Conservation (phyloP, 2,888 invertebrate species). For the Allophyes oxyacanthae region DNA sequence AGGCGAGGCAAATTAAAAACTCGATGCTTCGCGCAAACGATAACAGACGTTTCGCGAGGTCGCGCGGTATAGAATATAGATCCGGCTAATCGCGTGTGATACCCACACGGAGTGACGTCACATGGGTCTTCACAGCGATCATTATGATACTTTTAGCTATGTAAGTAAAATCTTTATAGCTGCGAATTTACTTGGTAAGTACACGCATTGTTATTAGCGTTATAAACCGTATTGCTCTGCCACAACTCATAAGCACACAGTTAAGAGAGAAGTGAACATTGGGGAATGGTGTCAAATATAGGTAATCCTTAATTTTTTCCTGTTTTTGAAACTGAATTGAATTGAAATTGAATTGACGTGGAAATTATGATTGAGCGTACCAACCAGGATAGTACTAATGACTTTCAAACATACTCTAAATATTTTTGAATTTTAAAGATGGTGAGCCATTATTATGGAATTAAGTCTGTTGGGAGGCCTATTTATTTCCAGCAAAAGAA, state of each 20-base stretch:
- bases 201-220: constrained; percentile 42
- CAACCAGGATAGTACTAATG: too few relatives aligned
- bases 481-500: too few relatives aligned
- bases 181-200: constrained; percentile 40
- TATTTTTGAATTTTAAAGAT: too few relatives aligned
- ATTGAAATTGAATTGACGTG: too few relatives aligned
- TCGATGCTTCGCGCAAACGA: constrained; percentile 45
- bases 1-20: constrained; percentile 55
- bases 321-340: too few relatives aligned
- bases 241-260: constrained; percentile 19
- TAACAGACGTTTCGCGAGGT: constrained; percentile 53
- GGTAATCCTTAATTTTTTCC: background rate
- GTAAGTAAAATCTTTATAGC: constrained; percentile 33
- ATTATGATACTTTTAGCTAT: constrained; percentile 32
- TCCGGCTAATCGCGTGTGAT: constrained; percentile 50
- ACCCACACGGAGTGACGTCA: constrained; percentile 55
- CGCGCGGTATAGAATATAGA: constrained; percentile 33
- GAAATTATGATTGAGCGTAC: too few relatives aligned
- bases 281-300: background rate
- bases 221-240: constrained; percentile 27
- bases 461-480: too few relatives aligned
- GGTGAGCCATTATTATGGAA: too few relatives aligned
- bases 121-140: constrained; percentile 46
- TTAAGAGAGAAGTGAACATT: constrained; percentile 1
- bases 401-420: too few relatives aligned